phyloP scores from a whole-genome alignment of 37 sponge, comb jelly and placozoan species.

The Eunapius fragilis region DNA sequence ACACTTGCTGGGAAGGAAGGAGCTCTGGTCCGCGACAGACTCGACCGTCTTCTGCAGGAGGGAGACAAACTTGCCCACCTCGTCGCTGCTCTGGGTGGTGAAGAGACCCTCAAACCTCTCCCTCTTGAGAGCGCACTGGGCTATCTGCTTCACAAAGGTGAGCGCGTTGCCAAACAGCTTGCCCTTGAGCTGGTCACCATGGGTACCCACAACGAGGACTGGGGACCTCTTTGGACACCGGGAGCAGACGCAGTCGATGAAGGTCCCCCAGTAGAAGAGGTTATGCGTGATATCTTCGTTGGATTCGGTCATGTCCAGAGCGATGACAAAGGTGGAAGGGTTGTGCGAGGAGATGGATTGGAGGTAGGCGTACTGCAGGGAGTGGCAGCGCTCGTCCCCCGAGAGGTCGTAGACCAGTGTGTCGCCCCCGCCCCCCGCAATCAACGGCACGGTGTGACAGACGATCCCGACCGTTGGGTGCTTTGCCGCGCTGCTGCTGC shows the following conservation, averaged over 20 bases:
- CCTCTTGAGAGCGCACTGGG: neutral
- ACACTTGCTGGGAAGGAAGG: neutral
- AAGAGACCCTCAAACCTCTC: neutral
- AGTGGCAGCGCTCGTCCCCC: neutral
- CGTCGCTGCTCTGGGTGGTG: neutral
- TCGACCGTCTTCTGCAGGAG: neutral
- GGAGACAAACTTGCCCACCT: neutral
- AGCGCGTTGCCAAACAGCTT: neutral
- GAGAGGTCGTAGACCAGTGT: neutral
- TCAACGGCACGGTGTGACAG: neutral
- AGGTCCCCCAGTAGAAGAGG: neutral
- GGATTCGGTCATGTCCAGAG: neutral
- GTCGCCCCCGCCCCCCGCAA: neutral
- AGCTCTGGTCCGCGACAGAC: neutral
- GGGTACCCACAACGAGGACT: neutral
- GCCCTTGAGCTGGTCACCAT: neutral
- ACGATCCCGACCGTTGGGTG: neutral
- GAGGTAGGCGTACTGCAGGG: neutral
- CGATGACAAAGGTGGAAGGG: neutral
- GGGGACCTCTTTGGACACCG: neutral
- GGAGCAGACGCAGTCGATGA: neutral
- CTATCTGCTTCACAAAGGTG: neutral
- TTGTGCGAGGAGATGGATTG: neutral
- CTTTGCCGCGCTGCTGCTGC: neutral
- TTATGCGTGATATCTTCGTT: neutral